Base-by-base conservation (phyloP, 2,888 invertebrate genomes). In the Tinea pellionella region DNA sequence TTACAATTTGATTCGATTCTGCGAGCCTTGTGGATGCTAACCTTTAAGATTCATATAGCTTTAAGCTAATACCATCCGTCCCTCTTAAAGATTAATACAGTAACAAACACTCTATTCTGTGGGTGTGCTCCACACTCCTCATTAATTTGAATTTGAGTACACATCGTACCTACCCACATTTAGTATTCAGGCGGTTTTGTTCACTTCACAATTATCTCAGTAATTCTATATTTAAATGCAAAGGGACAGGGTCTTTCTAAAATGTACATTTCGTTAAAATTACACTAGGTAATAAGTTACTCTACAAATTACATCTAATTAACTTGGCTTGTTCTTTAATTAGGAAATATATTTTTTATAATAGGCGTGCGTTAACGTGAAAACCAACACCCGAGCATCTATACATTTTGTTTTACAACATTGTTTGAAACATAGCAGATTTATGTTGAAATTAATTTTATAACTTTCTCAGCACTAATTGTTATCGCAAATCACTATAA, bases 151-250 rank as follows among this genome's bases (percentile, higher is more conserved):
- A 13, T n/a, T 30, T 30, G 9, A 9, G 30, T 2, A 37, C 37
- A 37, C 9, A 37, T 47, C 16, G 6, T 15, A 15, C 47, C 47
- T 2, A 16, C 15, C 18, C 1, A 30, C 59, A 47, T 60, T 47
- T 51, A 51, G 59, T 51, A 60, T 60, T 47, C 59, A 2, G n/a
- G 47, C 47, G 47, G 47, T 37, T 37, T 37, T 37, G 47, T 47
- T 47, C 47, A n/a, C 47, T 47, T 47, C n/a, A 47, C 47, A 47
- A 47, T 47, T 47, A 47, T 47, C 16, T 47, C 16, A 41, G 61
- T 64, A 66, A 65, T 66, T 59, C 60, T 42, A 61, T 64, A 65
- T 68, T 67, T 66, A 66, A 68, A 68, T 68, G 67, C 66, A 68
- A 65, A 64, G 65, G 53, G 53, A 53, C 53, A 15, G 15, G 47